Evolutionary conservation across 2,888 invertebrate species (phyloP), one percentile per base, ranked within the genome.

Genomic region (Limenitis arthemis): DNA sequence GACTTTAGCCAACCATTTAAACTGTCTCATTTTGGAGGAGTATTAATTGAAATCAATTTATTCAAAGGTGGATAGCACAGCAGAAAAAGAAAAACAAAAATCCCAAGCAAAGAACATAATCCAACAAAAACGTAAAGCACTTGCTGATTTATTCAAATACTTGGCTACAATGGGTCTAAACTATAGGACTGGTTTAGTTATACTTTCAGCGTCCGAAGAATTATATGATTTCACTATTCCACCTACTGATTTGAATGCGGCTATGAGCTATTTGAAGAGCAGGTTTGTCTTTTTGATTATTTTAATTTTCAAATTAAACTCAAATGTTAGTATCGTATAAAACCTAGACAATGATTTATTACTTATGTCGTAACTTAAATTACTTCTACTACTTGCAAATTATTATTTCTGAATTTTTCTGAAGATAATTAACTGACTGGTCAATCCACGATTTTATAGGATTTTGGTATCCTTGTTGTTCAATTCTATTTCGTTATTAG

Each of bases 141-240:
- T 98, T 1, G 90, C 94, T 0, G 96, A 97, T 75, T 86, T 98
- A 41, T 98, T 97, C 74, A 95, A 94, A 72, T 88, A 89, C 29
- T 79, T 99, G 0, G 75, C 89, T 0, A 89, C 89, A 53, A 86
- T 94, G 59, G 96, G 97, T 0, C 73, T 97, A 1, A 96, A 94
- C 40, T 95, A 94, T 69, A 90, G 94, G 55, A 90, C 91, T 1
- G 98, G 98, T 1, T 80, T 94, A 6, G 82, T 92, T 33, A 88
- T 91, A 65, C 61, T 87, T 1, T 83, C 88, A 5, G 70, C 88
- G 1, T 71, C 39, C 4, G 72, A 81, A 0, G 88, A 90, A 3
- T 72, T 91, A 11, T 85, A 89, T 38, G 89, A 93, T 65, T 91
- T 91, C 57, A 83, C 88, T 0, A 80, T 92, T 56, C 88, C 91